Conservation (phyloP, 2,888 invertebrate genomes). For the Ceriagrion tenellum region DNA sequence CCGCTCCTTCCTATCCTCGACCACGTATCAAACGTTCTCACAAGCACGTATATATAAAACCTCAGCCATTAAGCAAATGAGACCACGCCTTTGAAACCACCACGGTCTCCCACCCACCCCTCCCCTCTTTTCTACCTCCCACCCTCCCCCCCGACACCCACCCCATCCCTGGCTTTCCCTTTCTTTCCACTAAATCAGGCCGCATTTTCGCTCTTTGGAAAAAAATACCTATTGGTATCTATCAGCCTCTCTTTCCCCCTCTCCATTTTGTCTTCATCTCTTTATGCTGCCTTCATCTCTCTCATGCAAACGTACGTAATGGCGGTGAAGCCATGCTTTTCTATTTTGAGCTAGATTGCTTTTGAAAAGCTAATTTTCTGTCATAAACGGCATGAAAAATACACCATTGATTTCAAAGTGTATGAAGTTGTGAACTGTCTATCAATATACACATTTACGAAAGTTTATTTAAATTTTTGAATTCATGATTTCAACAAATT, state of each 20-base stretch:
- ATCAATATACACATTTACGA: no score
- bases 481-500: no score
- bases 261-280: neutral
- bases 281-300: neutral
- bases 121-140: no score
- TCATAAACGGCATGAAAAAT: no score
- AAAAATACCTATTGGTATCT: neutral
- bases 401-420: no score
- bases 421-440: no score
- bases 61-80: conserved; percentile 65
- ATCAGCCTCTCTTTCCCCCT: neutral
- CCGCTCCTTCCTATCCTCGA: neutral
- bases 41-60: neutral
- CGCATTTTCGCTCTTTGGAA: conserved; percentile 44
- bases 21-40: neutral
- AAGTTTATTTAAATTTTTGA: no score
- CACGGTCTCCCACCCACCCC: no score
- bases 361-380: no score
- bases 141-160: no score
- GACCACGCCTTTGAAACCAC: conserved; percentile 51
- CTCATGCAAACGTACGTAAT: neutral
- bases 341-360: no score
- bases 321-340: no score
- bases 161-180: conserved; percentile 26
- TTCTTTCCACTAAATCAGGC: conserved; percentile 59